phyloP scores from a whole-genome alignment of 2,888 invertebrate genomes.

The Chrysotoxum bicinctum region DNA sequence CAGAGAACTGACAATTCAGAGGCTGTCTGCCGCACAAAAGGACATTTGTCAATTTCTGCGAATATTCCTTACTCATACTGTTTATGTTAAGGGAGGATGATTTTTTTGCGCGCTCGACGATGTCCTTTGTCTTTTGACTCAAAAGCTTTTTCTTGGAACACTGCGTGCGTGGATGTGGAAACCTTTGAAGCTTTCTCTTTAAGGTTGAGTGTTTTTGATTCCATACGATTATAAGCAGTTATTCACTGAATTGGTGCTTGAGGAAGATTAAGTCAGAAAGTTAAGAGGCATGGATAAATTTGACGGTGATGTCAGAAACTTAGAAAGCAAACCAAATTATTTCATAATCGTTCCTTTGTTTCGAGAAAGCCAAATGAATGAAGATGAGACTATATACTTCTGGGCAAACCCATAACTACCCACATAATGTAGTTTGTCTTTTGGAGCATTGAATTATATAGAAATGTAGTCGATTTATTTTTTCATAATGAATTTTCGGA shows the following conservation, averaged over 20 bases:
- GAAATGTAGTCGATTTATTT: no score
- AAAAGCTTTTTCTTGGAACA: neutral
- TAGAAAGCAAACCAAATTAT: slow-evolving; percentile 37
- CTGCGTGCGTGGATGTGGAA: neutral
- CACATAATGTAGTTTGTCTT: no score
- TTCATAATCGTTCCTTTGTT: neutral
- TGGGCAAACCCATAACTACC: neutral
- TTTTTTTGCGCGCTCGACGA: neutral
- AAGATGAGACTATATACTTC: neutral
- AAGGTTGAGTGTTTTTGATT: neutral
- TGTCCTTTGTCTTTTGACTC: slow-evolving; percentile 4
- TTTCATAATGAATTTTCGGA: no score
- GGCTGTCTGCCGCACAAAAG: slow-evolving; percentile 22
- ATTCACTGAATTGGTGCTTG: neutral
- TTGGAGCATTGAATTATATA: no score
- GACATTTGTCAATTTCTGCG: slow-evolving; percentile 52
- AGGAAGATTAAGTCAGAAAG: neutral
- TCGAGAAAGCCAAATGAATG: neutral
- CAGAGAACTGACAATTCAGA: slow-evolving; percentile 21
- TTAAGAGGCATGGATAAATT: slow-evolving; percentile 54
- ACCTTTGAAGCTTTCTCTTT: neutral
- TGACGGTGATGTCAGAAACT: slow-evolving; percentile 73
- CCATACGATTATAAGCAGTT: neutral
- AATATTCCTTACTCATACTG: neutral
- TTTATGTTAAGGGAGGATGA: neutral